These are phyloP conservation scores for Drosophila aldrichi DNA, from an alignment of 2,888 invertebrate genomes.

Conservation along the genomic window DNA sequence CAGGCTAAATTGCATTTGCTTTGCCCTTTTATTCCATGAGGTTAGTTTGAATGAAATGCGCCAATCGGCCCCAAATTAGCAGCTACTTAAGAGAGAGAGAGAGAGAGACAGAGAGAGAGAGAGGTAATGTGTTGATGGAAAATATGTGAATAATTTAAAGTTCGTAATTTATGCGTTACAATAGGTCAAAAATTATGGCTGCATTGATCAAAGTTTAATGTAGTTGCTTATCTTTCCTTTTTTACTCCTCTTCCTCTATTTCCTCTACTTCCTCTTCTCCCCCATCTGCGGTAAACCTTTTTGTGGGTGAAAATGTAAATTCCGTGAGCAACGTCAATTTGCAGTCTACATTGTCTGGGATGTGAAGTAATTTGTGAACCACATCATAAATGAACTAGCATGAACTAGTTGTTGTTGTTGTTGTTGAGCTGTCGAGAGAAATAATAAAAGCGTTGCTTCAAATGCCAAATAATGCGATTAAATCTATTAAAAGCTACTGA, in stretches of 20 bases:
- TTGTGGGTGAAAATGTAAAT: conserved; percentile 12
- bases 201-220: conserved; percentile 15
- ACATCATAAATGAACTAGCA: not conserved
- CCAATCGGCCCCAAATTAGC: conserved; percentile 39
- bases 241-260: too few relatives aligned
- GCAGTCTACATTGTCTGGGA: not conserved
- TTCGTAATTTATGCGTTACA: conserved; percentile 3
- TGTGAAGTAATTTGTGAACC: not conserved
- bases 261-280: too few relatives aligned
- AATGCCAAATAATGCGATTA: conserved; percentile 4
- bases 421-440: not conserved
- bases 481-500: conserved; percentile 2
- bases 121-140: conserved; percentile 1
- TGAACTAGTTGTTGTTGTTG: too few relatives aligned
- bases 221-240: not conserved
- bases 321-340: conserved; percentile 2
- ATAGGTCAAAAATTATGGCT: not conserved
- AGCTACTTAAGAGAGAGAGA: conserved; percentile 28
- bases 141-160: conserved; percentile 14
- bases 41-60: conserved; percentile 30
- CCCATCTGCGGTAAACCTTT: not conserved
- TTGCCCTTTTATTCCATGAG: conserved; percentile 25
- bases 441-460: not conserved
- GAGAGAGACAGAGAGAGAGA: not conserved
- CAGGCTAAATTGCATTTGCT: conserved; percentile 64